These are phyloP conservation scores for Reinhardtius hippoglossoides DNA, from an alignment of 2,113 vertebrate genomes.

Conservation along the genomic window DNA sequence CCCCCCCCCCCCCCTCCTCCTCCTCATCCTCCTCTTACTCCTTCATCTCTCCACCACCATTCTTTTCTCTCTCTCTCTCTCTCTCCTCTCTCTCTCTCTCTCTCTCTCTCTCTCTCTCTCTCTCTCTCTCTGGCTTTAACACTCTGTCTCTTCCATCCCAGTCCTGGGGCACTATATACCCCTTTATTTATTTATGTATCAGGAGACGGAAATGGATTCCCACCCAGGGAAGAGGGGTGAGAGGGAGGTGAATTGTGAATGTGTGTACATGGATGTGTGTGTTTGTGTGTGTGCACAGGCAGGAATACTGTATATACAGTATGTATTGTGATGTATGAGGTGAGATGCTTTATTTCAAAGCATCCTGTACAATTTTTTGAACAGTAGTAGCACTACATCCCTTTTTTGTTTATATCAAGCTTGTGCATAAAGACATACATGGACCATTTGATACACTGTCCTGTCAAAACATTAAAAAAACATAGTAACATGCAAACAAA, in stretches of 20 bases:
- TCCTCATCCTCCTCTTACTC: conserved; percentile 31
- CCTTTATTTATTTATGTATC: conserved; percentile 81
- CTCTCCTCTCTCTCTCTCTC: no score
- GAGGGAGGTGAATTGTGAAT: conserved; percentile 72
- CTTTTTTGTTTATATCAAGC: not conserved
- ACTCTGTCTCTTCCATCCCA: conserved; percentile 61
- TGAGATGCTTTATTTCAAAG: conserved; percentile 3
- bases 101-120: not conserved
- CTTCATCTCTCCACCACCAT: conserved; percentile 45
- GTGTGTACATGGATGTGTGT: conserved; percentile 14
- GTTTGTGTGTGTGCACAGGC: conserved; percentile 10
- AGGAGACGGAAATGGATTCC: conserved; percentile 84
- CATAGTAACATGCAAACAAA: not conserved
- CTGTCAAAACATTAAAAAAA: not conserved
- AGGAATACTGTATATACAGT: conserved; percentile 14
- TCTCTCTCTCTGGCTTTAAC: conserved; percentile 47
- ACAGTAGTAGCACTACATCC: not conserved
- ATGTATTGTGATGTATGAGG: conserved; percentile 1
- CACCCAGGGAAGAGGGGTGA: conserved; percentile 78
- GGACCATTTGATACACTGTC: not conserved
- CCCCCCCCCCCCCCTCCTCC: conserved; percentile 18
- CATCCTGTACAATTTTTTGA: not conserved
- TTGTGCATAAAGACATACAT: not conserved
- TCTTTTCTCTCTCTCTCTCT: conserved; percentile 15
- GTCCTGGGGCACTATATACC: conserved; percentile 77